A percentile compares a stretch with the other conserved stretches of the same genome.
Evolutionary conservation across 2,113 vertebrate species (phyloP).

Genomic region (Galbula dea): DNA sequence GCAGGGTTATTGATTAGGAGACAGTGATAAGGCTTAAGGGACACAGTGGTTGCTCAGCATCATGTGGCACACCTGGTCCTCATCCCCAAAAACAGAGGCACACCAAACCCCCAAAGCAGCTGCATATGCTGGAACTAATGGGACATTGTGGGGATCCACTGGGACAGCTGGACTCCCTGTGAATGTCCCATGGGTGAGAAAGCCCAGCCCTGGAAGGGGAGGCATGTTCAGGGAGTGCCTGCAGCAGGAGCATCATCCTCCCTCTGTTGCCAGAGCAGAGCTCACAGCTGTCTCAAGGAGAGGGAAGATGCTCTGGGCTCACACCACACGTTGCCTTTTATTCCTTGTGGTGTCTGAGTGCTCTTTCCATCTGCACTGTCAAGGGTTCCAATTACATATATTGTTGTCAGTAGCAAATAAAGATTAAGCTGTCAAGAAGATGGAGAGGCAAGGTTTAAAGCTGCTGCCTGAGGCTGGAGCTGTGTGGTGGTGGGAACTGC

Average conservation of each 20-base stretch:
- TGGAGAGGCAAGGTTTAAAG: background rate
- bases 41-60: accelerated
- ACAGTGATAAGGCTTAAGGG: background rate
- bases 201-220: accelerated
- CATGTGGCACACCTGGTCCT: accelerated
- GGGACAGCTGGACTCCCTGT: accelerated
- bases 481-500: accelerated
- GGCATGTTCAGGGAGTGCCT: background rate
- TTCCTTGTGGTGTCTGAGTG: background rate
- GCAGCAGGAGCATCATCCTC: background rate
- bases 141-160: background rate
- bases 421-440: background rate
- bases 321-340: accelerated
- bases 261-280: accelerated
- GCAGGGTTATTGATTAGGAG: background rate
- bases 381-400: background rate
- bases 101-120: accelerated
- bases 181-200: accelerated
- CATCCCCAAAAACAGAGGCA: accelerated
- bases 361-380: background rate
- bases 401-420: background rate
- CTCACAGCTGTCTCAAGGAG: background rate
- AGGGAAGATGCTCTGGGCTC: background rate
- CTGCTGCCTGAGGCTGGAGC: background rate
- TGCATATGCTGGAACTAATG: accelerated